A percentile compares a stretch with the other conserved stretches of the same genome.
These are phyloP conservation scores for Cyclophora albipunctata DNA, from an alignment of 2,888 invertebrate genomes.

Conservation along the genomic window DNA sequence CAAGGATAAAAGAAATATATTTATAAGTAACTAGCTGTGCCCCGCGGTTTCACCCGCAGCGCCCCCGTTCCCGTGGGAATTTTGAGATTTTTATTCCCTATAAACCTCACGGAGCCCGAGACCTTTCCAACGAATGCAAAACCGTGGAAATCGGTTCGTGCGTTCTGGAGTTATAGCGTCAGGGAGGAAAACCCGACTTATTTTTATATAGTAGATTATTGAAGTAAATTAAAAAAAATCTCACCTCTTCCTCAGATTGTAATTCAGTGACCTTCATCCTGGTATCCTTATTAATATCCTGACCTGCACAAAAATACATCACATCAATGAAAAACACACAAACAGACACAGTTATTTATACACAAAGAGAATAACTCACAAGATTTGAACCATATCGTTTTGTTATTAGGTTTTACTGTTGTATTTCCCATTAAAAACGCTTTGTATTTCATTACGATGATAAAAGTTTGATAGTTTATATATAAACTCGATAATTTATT, in stretches of 20 bases:
- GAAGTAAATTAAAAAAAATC: constrained; percentile 5
- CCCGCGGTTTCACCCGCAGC: too few relatives aligned
- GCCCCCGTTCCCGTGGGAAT: too few relatives aligned
- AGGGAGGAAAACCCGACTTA: too few relatives aligned
- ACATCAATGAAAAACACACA: constrained; percentile 15
- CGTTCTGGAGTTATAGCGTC: too few relatives aligned
- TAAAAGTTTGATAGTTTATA: constrained; percentile 25
- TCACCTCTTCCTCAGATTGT: constrained; percentile 66
- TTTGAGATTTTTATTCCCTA: too few relatives aligned
- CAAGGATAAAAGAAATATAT: too few relatives aligned
- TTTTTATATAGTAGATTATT: too few relatives aligned
- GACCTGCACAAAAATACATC: constrained; percentile 59
- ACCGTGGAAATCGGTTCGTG: too few relatives aligned
- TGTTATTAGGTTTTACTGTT: constrained; percentile 41
- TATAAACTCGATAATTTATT: constrained; percentile 5
- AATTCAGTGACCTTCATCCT: constrained; percentile 68
- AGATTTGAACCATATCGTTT: constrained; percentile 46
- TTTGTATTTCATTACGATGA: constrained; percentile 50
- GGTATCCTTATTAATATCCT: constrained; percentile 69
- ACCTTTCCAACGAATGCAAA: too few relatives aligned
- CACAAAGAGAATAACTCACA: constrained; percentile 53
- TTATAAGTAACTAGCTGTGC: too few relatives aligned
- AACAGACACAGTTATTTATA: constrained; percentile 13
- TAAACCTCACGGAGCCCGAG: too few relatives aligned
- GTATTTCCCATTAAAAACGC: constrained; percentile 54